These are phyloP conservation scores for Onychostruthus taczanowskii DNA, from an alignment of 2,113 vertebrate genomes.

Conservation along the genomic window DNA sequence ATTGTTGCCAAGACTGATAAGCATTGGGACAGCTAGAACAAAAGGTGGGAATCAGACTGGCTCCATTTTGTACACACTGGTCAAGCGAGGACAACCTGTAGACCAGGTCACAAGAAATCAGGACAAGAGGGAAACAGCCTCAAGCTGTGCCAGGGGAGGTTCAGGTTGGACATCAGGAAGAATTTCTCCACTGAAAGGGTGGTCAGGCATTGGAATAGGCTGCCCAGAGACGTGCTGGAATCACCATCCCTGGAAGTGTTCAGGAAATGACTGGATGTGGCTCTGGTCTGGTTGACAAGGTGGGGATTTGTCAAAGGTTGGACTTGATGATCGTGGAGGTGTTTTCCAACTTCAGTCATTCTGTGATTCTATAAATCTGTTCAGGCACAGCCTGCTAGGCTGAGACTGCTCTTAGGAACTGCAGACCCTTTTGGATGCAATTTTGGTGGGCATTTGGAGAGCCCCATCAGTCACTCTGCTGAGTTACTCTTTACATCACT, in stretches of 20 bases:
- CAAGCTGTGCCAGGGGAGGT: not conserved
- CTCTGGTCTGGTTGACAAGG: not conserved
- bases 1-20: not conserved
- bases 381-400: not conserved
- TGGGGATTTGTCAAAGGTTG: not conserved
- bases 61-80: not conserved
- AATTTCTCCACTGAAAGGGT: not conserved
- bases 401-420: not conserved
- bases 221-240: not conserved
- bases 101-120: not conserved
- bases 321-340: not conserved
- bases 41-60: not conserved
- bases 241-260: not conserved
- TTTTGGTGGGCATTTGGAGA: not conserved
- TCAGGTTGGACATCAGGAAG: not conserved
- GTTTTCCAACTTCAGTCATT: not conserved
- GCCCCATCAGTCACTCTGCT: not conserved
- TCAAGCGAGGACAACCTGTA: accelerated
- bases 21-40: not conserved
- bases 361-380: not conserved
- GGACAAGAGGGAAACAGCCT: not conserved
- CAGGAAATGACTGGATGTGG: not conserved
- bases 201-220: not conserved
- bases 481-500: not conserved
- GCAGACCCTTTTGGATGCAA: not conserved